These are phyloP conservation scores for Saccostrea cuccullata DNA, from an alignment of 1,140 invertebrate species.

Conservation along the genomic window DNA sequence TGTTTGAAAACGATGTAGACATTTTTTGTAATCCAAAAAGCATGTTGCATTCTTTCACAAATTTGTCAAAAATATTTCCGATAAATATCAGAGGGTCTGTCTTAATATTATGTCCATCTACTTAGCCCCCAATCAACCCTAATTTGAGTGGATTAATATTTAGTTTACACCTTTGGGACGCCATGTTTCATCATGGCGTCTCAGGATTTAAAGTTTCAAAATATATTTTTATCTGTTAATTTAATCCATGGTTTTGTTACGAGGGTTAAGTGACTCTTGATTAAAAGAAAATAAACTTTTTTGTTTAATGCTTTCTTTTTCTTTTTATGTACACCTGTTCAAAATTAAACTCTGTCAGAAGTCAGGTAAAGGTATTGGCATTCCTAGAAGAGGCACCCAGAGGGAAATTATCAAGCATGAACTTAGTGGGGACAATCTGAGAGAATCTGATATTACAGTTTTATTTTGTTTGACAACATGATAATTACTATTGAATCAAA, in stretches of 20 bases:
- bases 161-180: slow-evolving; percentile 28
- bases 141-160: background rate
- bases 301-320: too few species aligned
- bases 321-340: background rate
- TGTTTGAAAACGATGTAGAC: background rate
- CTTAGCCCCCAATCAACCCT: background rate
- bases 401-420: background rate
- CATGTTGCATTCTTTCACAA: background rate
- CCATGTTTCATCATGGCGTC: slow-evolving; percentile 28
- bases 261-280: too few species aligned
- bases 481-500: too few species aligned
- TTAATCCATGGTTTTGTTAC: too few species aligned
- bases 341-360: background rate
- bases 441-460: too few species aligned
- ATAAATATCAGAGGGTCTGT: background rate
- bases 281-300: too few species aligned
- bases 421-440: too few species aligned
- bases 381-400: background rate
- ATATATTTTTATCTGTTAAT: background rate
- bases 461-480: too few species aligned
- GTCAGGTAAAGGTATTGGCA: background rate
- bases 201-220: background rate
- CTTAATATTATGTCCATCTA: background rate
- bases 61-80: background rate
- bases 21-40: background rate